Evolutionary conservation across 1,140 invertebrate genomes (phyloP).

Genomic region (Sycophaga agraensis): DNA sequence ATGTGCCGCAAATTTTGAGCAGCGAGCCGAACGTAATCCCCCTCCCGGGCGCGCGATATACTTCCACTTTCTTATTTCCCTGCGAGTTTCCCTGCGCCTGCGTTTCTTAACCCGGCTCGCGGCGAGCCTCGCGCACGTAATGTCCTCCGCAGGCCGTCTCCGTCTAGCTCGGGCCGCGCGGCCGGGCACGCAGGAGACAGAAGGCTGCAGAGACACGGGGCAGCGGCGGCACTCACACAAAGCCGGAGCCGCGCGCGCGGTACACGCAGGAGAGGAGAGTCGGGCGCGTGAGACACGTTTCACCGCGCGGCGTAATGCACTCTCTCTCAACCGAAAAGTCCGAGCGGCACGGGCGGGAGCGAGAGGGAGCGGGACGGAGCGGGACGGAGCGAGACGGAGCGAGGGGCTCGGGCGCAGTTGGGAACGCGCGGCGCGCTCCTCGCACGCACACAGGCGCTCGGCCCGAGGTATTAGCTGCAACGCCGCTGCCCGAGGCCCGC

Average conservation of each 20-base stretch:
- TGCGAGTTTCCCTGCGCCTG: background rate
- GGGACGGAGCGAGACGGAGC: background rate
- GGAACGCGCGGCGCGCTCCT: too few species aligned
- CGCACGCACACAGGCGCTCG: too few species aligned
- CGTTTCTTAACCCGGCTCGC: background rate
- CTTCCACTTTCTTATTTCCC: background rate
- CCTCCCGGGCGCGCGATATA: background rate
- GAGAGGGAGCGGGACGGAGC: background rate
- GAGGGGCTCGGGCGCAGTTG: too few species aligned
- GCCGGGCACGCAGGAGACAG: too few species aligned
- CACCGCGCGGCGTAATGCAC: constrained; percentile 15
- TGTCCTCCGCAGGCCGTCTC: background rate
- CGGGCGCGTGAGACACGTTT: constrained; percentile 12
- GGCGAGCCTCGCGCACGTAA: background rate
- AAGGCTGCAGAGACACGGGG: background rate
- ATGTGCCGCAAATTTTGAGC: too few species aligned
- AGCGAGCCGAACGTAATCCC: too few species aligned
- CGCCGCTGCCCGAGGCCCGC: too few species aligned
- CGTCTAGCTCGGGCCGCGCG: too few species aligned
- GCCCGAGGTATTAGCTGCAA: too few species aligned
- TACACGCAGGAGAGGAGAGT: background rate
- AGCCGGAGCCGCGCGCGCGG: background rate
- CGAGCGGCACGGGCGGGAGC: background rate
- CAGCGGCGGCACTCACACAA: background rate
- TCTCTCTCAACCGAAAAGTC: background rate